Conservation (phyloP, 1,140 invertebrate species). For the Ips nitidus region DNA sequence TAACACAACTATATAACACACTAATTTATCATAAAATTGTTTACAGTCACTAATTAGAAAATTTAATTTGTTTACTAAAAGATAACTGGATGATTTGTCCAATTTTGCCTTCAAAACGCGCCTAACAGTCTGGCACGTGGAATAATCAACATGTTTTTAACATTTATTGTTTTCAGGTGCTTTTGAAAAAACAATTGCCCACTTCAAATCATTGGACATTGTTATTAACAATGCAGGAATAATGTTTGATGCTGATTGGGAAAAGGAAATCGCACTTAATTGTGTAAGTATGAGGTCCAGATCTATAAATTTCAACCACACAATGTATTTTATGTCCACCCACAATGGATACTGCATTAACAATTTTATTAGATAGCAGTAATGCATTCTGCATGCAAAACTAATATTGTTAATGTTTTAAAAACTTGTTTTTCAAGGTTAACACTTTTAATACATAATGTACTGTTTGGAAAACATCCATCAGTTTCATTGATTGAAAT, state of each 20-base stretch:
- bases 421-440: too few species aligned
- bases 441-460: too few species aligned
- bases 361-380: neutral
- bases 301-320: neutral
- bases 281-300: conserved; percentile 50
- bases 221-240: conserved; percentile 58
- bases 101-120: too few species aligned
- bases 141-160: neutral
- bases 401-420: neutral
- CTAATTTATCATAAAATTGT: too few species aligned
- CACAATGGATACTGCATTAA: neutral
- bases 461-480: too few species aligned
- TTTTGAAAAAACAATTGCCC: conserved; percentile 48
- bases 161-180: conserved; percentile 40
- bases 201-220: conserved; percentile 53
- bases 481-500: too few species aligned
- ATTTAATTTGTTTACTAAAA: too few species aligned
- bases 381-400: neutral
- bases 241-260: conserved; percentile 55
- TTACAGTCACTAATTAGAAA: too few species aligned
- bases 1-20: too few species aligned
- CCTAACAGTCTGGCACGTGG: neutral
- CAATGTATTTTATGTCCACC: neutral
- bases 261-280: conserved; percentile 55
- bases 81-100: too few species aligned